Conservation (phyloP, 1,140 invertebrate genomes). For the Heliconius hewitsoni region DNA sequence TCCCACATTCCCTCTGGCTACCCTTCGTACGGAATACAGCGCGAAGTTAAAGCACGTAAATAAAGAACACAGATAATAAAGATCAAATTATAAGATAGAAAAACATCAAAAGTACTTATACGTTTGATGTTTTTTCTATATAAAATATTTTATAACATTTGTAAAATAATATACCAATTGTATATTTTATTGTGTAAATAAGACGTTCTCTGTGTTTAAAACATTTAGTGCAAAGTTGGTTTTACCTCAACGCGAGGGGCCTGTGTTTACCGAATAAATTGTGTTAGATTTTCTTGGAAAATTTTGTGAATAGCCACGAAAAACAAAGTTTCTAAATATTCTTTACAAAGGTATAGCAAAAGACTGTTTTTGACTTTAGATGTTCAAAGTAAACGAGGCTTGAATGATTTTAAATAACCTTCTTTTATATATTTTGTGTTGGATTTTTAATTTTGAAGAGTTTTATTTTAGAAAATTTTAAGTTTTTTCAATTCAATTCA, state of each 20-base stretch:
- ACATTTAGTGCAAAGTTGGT: constrained; percentile 5
- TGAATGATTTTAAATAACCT: not conserved
- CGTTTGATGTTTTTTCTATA: not conserved
- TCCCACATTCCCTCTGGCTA: no score
- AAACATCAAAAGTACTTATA: no score
- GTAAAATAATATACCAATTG: not conserved
- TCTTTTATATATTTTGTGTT: not conserved
- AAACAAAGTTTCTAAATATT: not conserved
- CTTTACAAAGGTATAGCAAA: not conserved
- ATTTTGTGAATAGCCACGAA: not conserved
- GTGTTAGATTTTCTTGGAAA: constrained; percentile 18
- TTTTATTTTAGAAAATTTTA: no score
- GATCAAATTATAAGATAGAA: no score
- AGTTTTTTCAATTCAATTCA: no score
- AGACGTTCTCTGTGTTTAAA: not conserved
- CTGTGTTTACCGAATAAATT: constrained; percentile 15
- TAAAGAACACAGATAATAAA: no score
- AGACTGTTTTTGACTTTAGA: not conserved
- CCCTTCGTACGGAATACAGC: no score
- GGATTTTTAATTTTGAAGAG: no score
- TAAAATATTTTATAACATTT: not conserved
- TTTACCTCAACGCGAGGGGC: constrained; percentile 2
- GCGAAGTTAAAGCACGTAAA: no score
- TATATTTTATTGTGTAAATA: not conserved
- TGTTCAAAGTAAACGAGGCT: not conserved